These are phyloP conservation scores for Parnassius orleans DNA, from an alignment of 2,888 invertebrate genomes.

Conservation along the genomic window DNA sequence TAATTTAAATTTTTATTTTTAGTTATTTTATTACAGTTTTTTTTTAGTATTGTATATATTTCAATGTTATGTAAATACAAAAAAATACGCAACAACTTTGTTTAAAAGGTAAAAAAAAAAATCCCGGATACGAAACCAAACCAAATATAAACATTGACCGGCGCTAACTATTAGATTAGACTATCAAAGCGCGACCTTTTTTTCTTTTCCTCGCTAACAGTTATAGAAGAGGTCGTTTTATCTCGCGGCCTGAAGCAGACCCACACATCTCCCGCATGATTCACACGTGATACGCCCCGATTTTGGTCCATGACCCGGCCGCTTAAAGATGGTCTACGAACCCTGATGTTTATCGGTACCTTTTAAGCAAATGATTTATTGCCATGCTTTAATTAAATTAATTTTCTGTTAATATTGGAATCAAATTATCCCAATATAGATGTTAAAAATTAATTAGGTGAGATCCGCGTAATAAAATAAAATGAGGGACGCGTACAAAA, in stretches of 20 bases:
- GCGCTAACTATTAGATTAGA: constrained; percentile 7
- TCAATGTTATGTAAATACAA: no score
- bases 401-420: no score
- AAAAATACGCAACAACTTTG: no score
- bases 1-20: no score
- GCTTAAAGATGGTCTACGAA: constrained; percentile 1
- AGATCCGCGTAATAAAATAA: no score
- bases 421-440: no score
- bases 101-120: no score
- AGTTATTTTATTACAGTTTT: no score
- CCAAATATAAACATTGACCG: constrained; percentile 16
- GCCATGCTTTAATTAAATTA: background rate
- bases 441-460: no score
- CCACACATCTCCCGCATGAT: constrained; percentile 23
- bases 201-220: constrained; percentile 16
- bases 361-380: background rate
- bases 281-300: constrained; percentile 19
- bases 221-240: constrained; percentile 21
- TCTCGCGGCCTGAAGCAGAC: constrained; percentile 13
- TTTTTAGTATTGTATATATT: no score
- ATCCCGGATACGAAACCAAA: no score
- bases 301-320: constrained; percentile 21
- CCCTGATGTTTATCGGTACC: background rate
- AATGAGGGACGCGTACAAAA: no score
- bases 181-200: constrained; percentile 22